Base-by-base conservation (phyloP, 1,140 invertebrate genomes). In the Cydia splendana region DNA sequence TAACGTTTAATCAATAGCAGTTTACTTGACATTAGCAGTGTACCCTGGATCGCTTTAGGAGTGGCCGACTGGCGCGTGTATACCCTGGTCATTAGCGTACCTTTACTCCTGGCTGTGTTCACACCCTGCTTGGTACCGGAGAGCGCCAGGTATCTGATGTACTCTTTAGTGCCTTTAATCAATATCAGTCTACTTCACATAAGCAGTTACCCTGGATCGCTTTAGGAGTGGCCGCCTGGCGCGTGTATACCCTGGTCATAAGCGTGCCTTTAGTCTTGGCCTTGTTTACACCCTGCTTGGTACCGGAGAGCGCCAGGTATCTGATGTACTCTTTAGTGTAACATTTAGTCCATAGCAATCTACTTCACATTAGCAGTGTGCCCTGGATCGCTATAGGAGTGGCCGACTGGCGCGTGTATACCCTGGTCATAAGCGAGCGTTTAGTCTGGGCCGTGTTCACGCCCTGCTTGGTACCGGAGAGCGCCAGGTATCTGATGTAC, bases 11-110 rank as follows among this genome's bases (percentile, higher is more conserved):
- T n/a, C n/a, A n/a, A 97, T 98, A 75, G 97, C 97, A 0, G 94
- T 98, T 12, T 98, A 97, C 93, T 98, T 98, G 90, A 97, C 97
- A 0, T 94, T 96, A 12, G 97, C 96, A 0, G 95, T 95, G 96
- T 51, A 57, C 97, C 97, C 0, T 97, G 97, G 97, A 96, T 98
- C 38, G 97, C 97, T 0, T 94, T 96, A 76, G 96, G 87, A 71
- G 87, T 97, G 6, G 95, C 94, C 1, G 94, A 98, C 82, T 98
- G 97, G 97, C 95, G 95, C 81, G 88, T 95, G 77, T 95, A 97
- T 5, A 95, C 95, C 7, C 92, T 97, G 9, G 94, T 94, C 1
- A 97, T 96, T 7, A 96, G 96, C 10, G 94, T 95, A 1, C 97
- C 97, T 1, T 88, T 98, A 4, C 83, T 95, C 0, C 81, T 97